Evolutionary conservation across 2,113 vertebrate genomes (phyloP).

Genomic region (Formicarius rufipectus): DNA sequence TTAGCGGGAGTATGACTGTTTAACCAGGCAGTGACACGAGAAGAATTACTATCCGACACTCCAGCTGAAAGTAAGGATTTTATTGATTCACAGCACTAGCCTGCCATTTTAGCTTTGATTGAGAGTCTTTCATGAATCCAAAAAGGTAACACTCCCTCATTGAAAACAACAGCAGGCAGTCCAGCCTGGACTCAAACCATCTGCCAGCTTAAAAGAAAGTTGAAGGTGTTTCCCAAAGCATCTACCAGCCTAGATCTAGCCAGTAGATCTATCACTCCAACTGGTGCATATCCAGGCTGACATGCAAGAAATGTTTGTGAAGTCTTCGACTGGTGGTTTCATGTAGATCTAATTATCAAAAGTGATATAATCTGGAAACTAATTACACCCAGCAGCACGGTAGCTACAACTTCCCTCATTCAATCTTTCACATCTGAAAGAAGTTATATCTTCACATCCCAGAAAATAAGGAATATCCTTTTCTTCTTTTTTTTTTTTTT

Average conservation of each 20-base stretch:
- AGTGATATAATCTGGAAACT: conserved; percentile 65
- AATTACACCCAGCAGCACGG: conserved; percentile 64
- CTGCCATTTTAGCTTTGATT: conserved; percentile 83
- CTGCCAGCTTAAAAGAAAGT: conserved; percentile 79
- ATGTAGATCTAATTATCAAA: conserved; percentile 65
- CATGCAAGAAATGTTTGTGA: neutral
- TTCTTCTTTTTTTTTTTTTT: neutral
- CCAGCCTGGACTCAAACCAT: conserved; percentile 75
- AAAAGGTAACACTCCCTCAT: conserved; percentile 81
- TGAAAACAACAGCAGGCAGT: conserved; percentile 80
- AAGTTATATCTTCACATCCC: conserved; percentile 14
- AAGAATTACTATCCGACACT: conserved; percentile 82
- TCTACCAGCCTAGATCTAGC: conserved; percentile 30
- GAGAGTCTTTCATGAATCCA: conserved; percentile 81
- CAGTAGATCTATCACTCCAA: conserved; percentile 15
- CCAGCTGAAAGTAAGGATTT: conserved; percentile 82
- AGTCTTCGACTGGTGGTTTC: conserved; percentile 56
- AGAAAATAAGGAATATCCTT: conserved; percentile 8
- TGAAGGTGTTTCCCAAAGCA: conserved; percentile 71
- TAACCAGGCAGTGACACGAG: conserved; percentile 83
- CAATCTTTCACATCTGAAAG: conserved; percentile 34
- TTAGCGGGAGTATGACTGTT: conserved; percentile 80
- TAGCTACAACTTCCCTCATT: conserved; percentile 27
- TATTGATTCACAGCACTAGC: conserved; percentile 80
- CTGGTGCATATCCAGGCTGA: neutral